Percentiles rank a stretch among this genome's conserved stretches.
phyloP scores from a whole-genome alignment of 2,113 vertebrate genomes.

The Telmatochromis sp. region DNA sequence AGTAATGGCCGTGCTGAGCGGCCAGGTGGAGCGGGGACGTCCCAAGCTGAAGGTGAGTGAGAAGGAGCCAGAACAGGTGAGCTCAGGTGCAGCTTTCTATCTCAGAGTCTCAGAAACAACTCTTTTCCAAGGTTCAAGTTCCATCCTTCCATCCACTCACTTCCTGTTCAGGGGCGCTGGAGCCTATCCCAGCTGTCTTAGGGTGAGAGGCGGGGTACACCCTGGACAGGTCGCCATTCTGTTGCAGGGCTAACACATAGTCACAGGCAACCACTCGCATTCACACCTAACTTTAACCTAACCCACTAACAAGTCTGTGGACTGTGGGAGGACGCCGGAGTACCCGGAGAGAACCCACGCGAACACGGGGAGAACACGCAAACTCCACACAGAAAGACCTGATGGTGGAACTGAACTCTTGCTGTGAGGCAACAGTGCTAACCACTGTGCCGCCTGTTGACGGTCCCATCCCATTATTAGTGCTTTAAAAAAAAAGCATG shows the following conservation, averaged over 20 bases:
- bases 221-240: neutral
- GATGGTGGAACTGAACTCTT: neutral
- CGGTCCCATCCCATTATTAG: neutral
- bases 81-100: neutral
- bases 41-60: slow-evolving; percentile 72
- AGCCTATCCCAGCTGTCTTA: neutral
- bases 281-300: neutral
- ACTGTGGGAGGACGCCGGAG: neutral
- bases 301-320: neutral
- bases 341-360: neutral
- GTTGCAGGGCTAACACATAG: neutral
- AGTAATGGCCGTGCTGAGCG: slow-evolving; percentile 86
- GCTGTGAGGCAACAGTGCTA: neutral
- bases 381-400: neutral
- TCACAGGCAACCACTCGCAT: neutral
- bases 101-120: neutral
- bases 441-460: neutral
- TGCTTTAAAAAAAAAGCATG: neutral
- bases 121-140: neutral
- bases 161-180: neutral
- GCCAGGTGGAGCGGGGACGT: slow-evolving; percentile 89
- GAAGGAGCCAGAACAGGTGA: neutral
- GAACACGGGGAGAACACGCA: neutral
- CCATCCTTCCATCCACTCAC: neutral
- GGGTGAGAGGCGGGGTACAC: neutral